Base-by-base conservation (phyloP, 2,888 invertebrate genomes). In the Cantharis lateralis region DNA sequence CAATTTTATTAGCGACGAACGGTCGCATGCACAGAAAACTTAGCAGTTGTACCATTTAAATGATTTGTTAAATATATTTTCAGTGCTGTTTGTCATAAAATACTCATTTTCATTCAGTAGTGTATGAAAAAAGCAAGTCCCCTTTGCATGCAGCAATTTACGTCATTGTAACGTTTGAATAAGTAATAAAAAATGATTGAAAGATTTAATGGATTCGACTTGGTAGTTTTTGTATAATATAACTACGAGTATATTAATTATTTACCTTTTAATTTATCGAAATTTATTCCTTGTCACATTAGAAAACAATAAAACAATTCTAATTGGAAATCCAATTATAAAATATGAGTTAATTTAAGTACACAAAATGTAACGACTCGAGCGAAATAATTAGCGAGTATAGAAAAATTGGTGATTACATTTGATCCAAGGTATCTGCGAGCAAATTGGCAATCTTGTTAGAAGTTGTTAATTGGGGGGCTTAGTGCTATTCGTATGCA, bases 401-500 rank as follows among this genome's bases (percentile, higher is more conserved):
- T 82, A 85, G 85, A 87, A 87, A 87, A 87, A 87, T 86, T 85
- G 84, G 82, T 84, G 86, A 86, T 87, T 86, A 87, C 84, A 85
- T 85, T 85, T 87, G 86, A 86, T 86, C 86, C 85, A 82, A 84
- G 84, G 83, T 82, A 83, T 80, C 79, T 81, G 81, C 80, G 81
- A 83, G 84, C 85, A 87, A 87, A 87, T 87, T 87, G 87, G 85
- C 87, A 87, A 87, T 87, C 87, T 87, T 85, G 87, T 86, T 86
- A 87, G 86, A 84, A 87, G 85, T 86, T 87, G 87, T 87, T 87
- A 87, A 87, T 87, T 87, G 87, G 84, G 83, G 82, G 84, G 86
- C 85, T 87, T 86, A 86, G 82, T 83, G 84, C 85, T 82, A 86
- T 87, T 87, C 85, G 87, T 87, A 87, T 87, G 87, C 87, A 86